phyloP scores from a whole-genome alignment of 2,113 vertebrate genomes.

The Prochilodus magdalenae region DNA sequence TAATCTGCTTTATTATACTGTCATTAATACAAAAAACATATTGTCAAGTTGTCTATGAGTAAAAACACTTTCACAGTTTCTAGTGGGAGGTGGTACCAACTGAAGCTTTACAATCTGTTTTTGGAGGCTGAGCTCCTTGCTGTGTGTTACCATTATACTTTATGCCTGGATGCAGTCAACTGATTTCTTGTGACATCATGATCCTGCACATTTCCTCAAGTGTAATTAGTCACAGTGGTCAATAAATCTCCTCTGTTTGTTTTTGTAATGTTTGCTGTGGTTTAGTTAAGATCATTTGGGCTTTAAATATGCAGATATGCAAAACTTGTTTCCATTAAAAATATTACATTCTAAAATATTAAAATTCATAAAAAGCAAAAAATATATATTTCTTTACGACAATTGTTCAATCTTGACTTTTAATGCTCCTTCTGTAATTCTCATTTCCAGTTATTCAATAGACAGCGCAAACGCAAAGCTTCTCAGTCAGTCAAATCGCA shows the following conservation, averaged over 20 bases:
- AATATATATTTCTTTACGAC: neutral
- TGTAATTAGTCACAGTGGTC: constrained; percentile 64
- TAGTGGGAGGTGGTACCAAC: neutral
- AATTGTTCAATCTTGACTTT: neutral
- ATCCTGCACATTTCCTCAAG: constrained; percentile 66
- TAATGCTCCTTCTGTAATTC: no score
- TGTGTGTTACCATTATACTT: constrained; percentile 53
- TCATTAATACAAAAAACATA: no score
- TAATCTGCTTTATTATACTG: no score
- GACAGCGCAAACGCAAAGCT: neutral
- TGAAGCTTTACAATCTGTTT: constrained; percentile 47
- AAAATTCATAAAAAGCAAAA: neutral
- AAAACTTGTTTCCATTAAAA: neutral
- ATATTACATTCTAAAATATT: neutral
- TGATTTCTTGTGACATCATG: constrained; percentile 68
- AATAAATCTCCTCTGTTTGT: constrained; percentile 73
- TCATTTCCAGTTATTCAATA: no score
- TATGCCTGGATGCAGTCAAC: constrained; percentile 63
- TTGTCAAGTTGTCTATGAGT: no score
- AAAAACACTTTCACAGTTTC: neutral
- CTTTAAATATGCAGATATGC: neutral
- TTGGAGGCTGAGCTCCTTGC: constrained; percentile 34
- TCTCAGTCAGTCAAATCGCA: constrained; percentile 1
- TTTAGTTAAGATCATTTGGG: constrained; percentile 55
- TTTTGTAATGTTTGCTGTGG: constrained; percentile 57